Evolutionary conservation across 2,888 invertebrate genomes (phyloP), one percentile per base, ranked within the genome.

Genomic region (Ctenicera cuprea): DNA sequence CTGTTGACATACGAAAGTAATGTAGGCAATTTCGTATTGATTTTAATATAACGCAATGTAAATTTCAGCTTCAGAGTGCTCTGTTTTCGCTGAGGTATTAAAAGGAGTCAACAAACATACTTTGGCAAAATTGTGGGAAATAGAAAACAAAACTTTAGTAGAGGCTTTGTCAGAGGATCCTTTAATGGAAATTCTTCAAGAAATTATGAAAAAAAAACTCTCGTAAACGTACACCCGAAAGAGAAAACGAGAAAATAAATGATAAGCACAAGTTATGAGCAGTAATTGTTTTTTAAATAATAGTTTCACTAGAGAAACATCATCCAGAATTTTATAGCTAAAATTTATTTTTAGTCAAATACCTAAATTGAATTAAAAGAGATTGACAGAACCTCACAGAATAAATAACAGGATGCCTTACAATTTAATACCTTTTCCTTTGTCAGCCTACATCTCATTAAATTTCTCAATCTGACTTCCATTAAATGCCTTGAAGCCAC

Each of bases 141-240:
- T 9, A 7, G 57, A 57, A 33, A 33, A 33, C 33, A 3, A 14
- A 33, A 18, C 2, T 33, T 33, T 30, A n/a, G n/a, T n/a, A 30
- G 3, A 8, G 11, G 7, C 14, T 11, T 57, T 57, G 14, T 3
- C 7, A 5, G 33, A 57, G 14, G 57, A 57, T 57, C 57, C 57
- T 33, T 14, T 57, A 16, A 57, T 57, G 37, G 57, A 57, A 57
- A 33, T 30, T 33, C 33, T 9, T 57, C 33, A n/a, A 11, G 41
- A 41, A 14, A 41, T 38, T 4, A 9, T 38, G 38, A n/a, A n/a
- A n/a, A n/a, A n/a, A n/a, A n/a, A n/a, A n/a, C n/a, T n/a, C n/a
- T n/a, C n/a, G n/a, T n/a, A n/a, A n/a, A n/a, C n/a, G n/a, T n/a
- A n/a, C n/a, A n/a, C n/a, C n/a, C n/a, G n/a, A n/a, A n/a, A n/a